A percentile compares a stretch with the other conserved stretches of the same genome.
These are phyloP conservation scores for Lissonota sp. DNA, from an alignment of 2,888 invertebrate genomes.

Conservation along the genomic window DNA sequence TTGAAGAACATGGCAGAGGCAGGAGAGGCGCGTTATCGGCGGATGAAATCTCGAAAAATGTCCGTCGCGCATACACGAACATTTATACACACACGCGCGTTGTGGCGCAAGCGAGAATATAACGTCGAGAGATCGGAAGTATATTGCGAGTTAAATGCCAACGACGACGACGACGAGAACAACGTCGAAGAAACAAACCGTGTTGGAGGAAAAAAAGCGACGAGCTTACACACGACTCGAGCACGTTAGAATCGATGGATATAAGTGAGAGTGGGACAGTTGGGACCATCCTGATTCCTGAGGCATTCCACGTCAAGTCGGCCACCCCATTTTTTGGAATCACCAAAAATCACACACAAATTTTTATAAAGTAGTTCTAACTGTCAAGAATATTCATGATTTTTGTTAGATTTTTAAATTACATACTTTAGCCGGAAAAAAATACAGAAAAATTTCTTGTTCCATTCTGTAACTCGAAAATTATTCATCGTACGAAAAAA, in stretches of 20 bases:
- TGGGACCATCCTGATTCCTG: no score
- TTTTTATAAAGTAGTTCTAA: no score
- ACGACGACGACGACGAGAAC: conserved; percentile 55
- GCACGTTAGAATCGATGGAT: neutral
- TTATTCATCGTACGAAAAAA: no score
- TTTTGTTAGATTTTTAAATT: no score
- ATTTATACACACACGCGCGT: neutral
- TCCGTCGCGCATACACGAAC: conserved; percentile 52
- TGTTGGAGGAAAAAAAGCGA: conserved; percentile 19
- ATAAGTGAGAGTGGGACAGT: no score
- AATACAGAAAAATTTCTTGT: no score
- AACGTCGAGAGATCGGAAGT: conserved; percentile 74
- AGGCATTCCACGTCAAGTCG: no score
- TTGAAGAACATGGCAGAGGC: conserved; percentile 48
- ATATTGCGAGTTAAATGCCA: conserved; percentile 76
- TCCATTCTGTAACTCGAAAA: no score
- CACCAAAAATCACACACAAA: no score
- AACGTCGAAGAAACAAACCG: conserved; percentile 58
- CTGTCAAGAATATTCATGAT: no score
- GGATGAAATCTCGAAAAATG: conserved; percentile 75
- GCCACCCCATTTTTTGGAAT: no score
- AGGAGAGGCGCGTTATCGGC: conserved; percentile 68
- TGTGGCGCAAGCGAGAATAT: conserved; percentile 50
- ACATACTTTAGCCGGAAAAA: no score
- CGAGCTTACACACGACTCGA: conserved; percentile 51